Evolutionary conservation across 2,113 vertebrate species (phyloP).

Genomic region (Rynchops niger): DNA sequence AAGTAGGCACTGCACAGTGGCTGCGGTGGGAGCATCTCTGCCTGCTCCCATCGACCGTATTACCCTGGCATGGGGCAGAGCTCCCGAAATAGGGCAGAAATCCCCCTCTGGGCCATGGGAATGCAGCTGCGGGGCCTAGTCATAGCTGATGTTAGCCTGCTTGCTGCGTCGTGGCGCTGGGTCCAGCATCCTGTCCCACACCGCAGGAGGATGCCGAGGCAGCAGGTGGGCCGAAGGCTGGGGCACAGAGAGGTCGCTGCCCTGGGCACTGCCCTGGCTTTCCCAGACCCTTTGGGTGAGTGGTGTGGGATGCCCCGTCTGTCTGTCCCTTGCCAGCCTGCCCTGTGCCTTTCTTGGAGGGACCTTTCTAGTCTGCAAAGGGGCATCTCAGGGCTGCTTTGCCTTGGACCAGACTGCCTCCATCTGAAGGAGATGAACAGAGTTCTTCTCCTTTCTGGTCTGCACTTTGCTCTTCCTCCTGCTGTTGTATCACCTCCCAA

Average conservation of each 20-base stretch:
- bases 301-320: neutral
- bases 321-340: neutral
- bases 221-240: neutral
- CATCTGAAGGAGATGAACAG: neutral
- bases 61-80: neutral
- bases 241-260: neutral
- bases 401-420: neutral
- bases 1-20: rapidly evolving
- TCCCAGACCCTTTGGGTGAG: neutral
- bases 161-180: neutral
- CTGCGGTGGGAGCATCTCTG: neutral
- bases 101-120: neutral
- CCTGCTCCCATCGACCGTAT: rapidly evolving
- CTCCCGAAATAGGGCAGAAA: neutral
- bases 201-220: rapidly evolving
- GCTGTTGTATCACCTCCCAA: neutral
- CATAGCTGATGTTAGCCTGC: neutral
- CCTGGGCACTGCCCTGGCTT: neutral
- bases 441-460: neutral
- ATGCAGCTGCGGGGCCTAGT: neutral
- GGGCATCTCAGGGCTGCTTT: neutral
- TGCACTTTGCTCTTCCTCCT: neutral
- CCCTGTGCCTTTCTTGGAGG: neutral
- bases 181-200: neutral
- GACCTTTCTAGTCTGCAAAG: neutral